Conservation (phyloP, 2,113 vertebrate species). For the Thalassoma bifasciatum region DNA sequence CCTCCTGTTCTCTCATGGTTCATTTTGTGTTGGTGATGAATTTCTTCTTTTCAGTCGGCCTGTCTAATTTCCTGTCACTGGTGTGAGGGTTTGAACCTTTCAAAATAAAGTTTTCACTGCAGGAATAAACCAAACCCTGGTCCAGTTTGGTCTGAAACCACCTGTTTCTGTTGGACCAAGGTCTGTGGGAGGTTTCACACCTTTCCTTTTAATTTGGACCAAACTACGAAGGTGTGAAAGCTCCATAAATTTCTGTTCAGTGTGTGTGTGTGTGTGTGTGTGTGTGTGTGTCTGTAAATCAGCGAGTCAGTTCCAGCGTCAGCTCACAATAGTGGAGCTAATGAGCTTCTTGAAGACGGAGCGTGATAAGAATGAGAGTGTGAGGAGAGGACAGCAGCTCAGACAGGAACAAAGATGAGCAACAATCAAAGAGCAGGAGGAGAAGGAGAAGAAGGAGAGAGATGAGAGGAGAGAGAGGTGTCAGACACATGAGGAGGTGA, state of each 20-base stretch:
- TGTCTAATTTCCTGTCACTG: no score
- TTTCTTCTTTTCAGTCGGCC: no score
- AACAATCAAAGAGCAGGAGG: not conserved
- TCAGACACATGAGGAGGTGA: not conserved
- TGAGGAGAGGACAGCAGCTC: conserved; percentile 34
- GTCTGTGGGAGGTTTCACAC: no score
- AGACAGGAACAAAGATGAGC: not conserved
- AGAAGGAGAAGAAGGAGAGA: not conserved
- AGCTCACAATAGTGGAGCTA: conserved; percentile 48
- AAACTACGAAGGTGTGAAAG: no score
- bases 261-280: conserved; percentile 9
- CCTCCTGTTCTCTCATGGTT: no score
- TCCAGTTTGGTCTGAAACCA: no score
- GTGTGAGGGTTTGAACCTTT: no score
- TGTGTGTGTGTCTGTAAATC: conserved; percentile 11
- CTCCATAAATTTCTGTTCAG: not conserved
- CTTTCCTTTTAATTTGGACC: no score
- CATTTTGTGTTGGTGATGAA: no score
- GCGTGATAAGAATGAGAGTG: conserved; percentile 43
- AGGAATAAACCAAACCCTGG: no score
- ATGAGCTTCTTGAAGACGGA: conserved; percentile 48
- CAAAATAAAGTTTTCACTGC: no score
- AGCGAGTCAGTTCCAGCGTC: conserved; percentile 31
- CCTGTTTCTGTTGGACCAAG: no score
- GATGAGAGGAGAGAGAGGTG: not conserved